These are phyloP conservation scores for Odontomyia ornata DNA, from an alignment of 2,888 invertebrate species.

Conservation along the genomic window DNA sequence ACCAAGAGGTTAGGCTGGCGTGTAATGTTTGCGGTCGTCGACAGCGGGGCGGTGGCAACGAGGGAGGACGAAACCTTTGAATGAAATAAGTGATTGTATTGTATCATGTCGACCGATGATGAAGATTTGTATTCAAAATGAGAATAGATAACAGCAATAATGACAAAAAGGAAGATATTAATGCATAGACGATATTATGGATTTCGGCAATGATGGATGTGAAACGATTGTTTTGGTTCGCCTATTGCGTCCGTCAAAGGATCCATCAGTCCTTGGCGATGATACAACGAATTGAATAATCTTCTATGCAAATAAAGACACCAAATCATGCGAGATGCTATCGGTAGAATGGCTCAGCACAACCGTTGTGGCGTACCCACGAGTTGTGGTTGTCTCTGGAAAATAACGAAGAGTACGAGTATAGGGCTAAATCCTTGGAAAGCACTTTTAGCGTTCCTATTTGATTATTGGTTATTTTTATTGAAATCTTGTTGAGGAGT, in stretches of 20 bases:
- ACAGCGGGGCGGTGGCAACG: not conserved
- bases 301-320: too few species aligned
- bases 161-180: slow-evolving; percentile 20
- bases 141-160: slow-evolving; percentile 10
- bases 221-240: not conserved
- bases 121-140: slow-evolving; percentile 14
- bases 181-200: slow-evolving; percentile 6
- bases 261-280: not conserved
- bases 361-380: too few species aligned
- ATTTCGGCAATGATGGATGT: slow-evolving; percentile 22
- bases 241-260: too few species aligned
- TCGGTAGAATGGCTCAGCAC: too few species aligned
- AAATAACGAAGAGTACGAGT: too few species aligned
- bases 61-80: not conserved
- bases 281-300: too few species aligned
- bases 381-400: too few species aligned
- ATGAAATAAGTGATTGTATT: slow-evolving; percentile 18
- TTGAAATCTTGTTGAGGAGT: not conserved
- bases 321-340: too few species aligned
- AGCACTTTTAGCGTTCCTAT: too few species aligned
- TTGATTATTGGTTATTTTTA: not conserved
- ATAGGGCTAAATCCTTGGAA: too few species aligned
- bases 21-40: slow-evolving; percentile 6
- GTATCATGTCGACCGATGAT: slow-evolving; percentile 14
- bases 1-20: not conserved